Conservation (phyloP, 2,797 vertebrate genomes). For the Lutjanus argentimaculatus region DNA sequence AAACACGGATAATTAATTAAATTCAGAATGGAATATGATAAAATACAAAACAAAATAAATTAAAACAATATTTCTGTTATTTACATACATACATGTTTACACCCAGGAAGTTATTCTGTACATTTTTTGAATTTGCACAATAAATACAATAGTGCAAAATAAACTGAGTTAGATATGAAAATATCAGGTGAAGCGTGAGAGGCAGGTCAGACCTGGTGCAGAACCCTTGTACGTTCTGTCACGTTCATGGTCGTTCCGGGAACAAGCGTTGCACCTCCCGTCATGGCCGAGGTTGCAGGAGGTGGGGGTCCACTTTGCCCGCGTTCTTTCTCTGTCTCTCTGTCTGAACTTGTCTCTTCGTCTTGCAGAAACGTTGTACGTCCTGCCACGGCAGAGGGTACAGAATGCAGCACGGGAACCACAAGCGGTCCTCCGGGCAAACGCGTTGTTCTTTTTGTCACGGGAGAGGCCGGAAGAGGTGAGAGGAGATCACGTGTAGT, state of each 20-base stretch:
- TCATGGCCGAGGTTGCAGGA: slow-evolving; percentile 64
- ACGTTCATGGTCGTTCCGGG: slow-evolving; percentile 56
- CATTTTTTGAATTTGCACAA: too few relatives aligned
- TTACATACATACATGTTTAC: too few relatives aligned
- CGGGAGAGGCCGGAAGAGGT: slow-evolving; percentile 40
- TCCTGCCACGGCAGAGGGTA: slow-evolving; percentile 61
- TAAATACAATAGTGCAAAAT: too few relatives aligned
- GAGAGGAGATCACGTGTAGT: not conserved
- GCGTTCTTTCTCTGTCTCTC: not conserved
- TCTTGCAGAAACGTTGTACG: slow-evolving; percentile 60
- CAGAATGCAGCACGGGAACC: not conserved
- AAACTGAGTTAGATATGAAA: too few relatives aligned
- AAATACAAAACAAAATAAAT: too few relatives aligned
- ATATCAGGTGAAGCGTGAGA: too few relatives aligned
- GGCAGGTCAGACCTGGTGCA: not conserved
- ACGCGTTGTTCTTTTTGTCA: slow-evolving; percentile 16
- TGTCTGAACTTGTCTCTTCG: not conserved
- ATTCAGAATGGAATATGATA: too few relatives aligned
- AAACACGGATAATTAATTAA: too few relatives aligned
- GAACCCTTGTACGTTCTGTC: slow-evolving; percentile 71
- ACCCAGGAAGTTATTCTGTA: too few relatives aligned
- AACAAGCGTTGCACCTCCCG: slow-evolving; percentile 68
- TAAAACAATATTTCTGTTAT: too few relatives aligned
- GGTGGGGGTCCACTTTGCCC: slow-evolving; percentile 35
- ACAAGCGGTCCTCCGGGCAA: slow-evolving; percentile 15